Conservation (phyloP, 2,888 invertebrate species). For the Epinotia nisella region DNA sequence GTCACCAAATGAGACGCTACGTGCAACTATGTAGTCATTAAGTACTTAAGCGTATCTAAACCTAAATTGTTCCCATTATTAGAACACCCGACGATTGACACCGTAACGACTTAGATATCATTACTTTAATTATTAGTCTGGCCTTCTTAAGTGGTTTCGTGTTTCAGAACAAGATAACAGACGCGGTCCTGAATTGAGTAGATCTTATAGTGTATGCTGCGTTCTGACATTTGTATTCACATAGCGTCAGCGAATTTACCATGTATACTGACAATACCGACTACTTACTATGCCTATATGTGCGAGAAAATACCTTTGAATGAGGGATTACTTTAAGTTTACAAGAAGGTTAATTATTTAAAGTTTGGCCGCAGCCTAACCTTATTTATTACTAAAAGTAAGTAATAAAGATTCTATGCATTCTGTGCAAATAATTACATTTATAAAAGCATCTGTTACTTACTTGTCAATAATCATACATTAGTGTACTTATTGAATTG, state of each 20-base stretch:
- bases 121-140: slow-evolving; percentile 30
- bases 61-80: slow-evolving; percentile 32
- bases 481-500: too few species aligned
- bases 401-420: too few species aligned
- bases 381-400: too few species aligned
- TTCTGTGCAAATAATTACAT: too few species aligned
- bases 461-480: too few species aligned
- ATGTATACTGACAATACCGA: neutral
- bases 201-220: neutral
- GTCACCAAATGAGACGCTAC: slow-evolving; percentile 39
- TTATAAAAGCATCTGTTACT: too few species aligned
- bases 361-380: too few species aligned
- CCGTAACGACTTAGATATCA: slow-evolving; percentile 31
- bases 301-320: too few species aligned
- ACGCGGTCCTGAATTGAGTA: neutral
- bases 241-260: neutral
- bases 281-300: too few species aligned
- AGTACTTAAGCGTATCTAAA: slow-evolving; percentile 17
- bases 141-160: slow-evolving; percentile 17
- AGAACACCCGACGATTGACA: slow-evolving; percentile 26
- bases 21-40: slow-evolving; percentile 39
- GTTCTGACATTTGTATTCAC: slow-evolving; percentile 11
- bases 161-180: slow-evolving; percentile 14
- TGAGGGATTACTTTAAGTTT: too few species aligned
- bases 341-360: too few species aligned